Conservation (phyloP, 2,797 vertebrate genomes). For the Sebastolobus alascanus region DNA sequence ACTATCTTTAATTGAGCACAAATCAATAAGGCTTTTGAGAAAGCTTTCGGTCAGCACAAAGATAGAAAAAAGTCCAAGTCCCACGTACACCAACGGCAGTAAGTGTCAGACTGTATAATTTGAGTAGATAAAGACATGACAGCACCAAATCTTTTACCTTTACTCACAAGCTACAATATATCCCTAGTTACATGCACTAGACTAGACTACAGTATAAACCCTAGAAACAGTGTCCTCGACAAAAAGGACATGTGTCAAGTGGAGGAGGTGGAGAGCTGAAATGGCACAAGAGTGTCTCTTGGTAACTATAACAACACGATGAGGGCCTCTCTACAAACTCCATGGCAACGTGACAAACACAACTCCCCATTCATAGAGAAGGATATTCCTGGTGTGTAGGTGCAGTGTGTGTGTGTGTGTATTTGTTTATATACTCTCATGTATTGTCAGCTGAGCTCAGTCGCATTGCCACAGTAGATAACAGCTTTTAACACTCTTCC, state of each 20-base stretch:
- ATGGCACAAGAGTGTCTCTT: not conserved
- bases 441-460: conserved; percentile 14
- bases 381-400: not conserved
- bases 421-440: not conserved
- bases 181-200: not conserved
- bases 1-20: not conserved
- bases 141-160: not conserved
- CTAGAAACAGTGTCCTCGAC: not conserved
- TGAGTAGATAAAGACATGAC: too few relatives aligned
- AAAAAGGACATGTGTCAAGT: not conserved
- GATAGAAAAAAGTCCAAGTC: rapidly evolving
- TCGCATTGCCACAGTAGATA: not conserved
- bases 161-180: not conserved
- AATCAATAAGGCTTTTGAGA: not conserved
- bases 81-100: too few relatives aligned
- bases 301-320: conserved; percentile 40
- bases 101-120: too few relatives aligned
- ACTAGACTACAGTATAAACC: not conserved
- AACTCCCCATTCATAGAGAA: conserved; percentile 1
- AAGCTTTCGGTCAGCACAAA: not conserved
- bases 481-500: conserved; percentile 15
- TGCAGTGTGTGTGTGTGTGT: not conserved
- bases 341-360: conserved; percentile 51
- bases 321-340: conserved; percentile 33
- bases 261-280: not conserved